phyloP scores from a whole-genome alignment of 2,888 invertebrate species.

The Heliconius charithonia region DNA sequence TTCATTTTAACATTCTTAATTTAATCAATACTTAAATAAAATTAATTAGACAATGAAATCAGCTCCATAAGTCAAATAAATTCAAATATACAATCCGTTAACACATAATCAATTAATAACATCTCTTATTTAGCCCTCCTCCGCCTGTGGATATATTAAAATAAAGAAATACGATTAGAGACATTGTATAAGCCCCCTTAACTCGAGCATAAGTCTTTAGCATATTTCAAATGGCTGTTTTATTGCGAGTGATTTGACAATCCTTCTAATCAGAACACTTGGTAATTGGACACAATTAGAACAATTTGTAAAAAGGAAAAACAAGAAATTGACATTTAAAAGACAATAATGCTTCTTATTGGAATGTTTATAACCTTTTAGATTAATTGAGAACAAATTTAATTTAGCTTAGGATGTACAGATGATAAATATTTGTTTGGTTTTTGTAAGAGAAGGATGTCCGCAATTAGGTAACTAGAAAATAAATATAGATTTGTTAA shows the following conservation, averaged over 20 bases:
- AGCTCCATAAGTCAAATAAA: too few species aligned
- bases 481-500: background rate
- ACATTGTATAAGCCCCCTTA: constrained; percentile 27
- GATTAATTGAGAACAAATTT: constrained; percentile 13
- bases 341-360: background rate
- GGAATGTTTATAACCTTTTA: background rate
- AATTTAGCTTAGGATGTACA: background rate
- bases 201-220: constrained; percentile 23
- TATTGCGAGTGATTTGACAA: constrained; percentile 34
- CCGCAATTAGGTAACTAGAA: background rate
- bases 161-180: background rate
- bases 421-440: constrained; percentile 15
- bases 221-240: constrained; percentile 41
- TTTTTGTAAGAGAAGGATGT: background rate
- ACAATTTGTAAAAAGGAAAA: constrained; percentile 21
- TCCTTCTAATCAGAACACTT: constrained; percentile 33
- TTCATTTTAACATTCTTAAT: too few species aligned
- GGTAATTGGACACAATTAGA: constrained; percentile 25
- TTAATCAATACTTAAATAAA: too few species aligned
- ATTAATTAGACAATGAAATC: too few species aligned
- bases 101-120: too few species aligned
- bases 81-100: background rate
- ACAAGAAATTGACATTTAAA: background rate
- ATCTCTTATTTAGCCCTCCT: too few species aligned
- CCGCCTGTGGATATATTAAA: too few species aligned